Evolutionary conservation across 2,797 vertebrate genomes (phyloP).

Genomic region (Erpetoichthys calabaricus): DNA sequence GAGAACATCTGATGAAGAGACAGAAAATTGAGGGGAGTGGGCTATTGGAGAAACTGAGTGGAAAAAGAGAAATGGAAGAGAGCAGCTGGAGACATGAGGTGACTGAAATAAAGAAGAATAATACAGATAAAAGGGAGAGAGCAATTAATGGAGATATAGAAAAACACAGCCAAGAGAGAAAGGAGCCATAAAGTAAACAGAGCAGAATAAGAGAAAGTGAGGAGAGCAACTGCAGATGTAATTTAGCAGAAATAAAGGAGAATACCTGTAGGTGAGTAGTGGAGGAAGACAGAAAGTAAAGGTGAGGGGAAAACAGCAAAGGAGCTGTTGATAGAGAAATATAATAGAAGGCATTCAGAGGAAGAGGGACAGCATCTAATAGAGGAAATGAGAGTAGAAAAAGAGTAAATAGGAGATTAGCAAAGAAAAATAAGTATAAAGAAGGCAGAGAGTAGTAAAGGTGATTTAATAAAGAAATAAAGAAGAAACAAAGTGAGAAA

Average conservation of each 20-base stretch:
- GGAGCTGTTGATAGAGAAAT: background rate
- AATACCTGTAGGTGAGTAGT: background rate
- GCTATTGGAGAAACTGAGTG: background rate
- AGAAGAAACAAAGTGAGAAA: background rate
- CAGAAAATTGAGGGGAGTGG: too few species aligned
- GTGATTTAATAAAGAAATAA: background rate
- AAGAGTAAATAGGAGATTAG: background rate
- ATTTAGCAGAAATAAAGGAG: background rate
- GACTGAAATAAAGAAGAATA: background rate
- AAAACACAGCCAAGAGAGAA: background rate
- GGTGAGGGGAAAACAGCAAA: background rate
- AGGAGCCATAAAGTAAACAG: background rate
- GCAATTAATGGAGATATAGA: background rate
- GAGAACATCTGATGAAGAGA: background rate
- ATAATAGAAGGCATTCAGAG: background rate
- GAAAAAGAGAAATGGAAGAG: background rate
- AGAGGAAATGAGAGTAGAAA: background rate
- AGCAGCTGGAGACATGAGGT: background rate
- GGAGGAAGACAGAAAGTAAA: background rate
- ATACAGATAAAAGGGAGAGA: background rate
- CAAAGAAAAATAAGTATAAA: too few species aligned
- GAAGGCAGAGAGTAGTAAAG: background rate
- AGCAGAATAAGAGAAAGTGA: background rate
- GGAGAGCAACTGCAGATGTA: background rate
- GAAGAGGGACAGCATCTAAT: background rate